These are phyloP conservation scores for Diloba caeruleocephala DNA, from an alignment of 2,888 invertebrate genomes.

Conservation along the genomic window DNA sequence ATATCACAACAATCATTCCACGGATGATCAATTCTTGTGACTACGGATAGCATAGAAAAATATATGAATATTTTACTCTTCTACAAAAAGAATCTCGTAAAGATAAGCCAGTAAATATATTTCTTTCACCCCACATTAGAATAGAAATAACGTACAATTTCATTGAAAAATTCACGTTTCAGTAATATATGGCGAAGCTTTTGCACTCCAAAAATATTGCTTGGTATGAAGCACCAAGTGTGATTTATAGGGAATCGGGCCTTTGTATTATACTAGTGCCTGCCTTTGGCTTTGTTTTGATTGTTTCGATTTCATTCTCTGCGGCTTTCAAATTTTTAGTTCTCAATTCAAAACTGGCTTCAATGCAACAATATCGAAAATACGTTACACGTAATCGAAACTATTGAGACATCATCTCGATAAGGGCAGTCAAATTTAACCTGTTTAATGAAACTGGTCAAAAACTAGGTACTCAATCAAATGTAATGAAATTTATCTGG, in stretches of 20 bases:
- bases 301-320: conserved; percentile 26
- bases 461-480: too few species aligned
- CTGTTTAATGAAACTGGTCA: too few species aligned
- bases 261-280: conserved; percentile 34
- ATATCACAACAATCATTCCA: too few species aligned
- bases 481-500: too few species aligned
- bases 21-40: too few species aligned
- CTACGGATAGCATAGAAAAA: too few species aligned
- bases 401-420: too few species aligned
- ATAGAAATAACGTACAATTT: conserved; percentile 53
- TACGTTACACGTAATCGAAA: too few species aligned
- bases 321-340: conserved; percentile 12
- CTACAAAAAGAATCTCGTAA: conserved; percentile 19
- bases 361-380: too few species aligned
- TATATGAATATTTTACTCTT: conserved; percentile 10
- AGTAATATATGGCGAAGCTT: conserved; percentile 51
- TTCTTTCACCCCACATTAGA: conserved; percentile 45
- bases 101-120: conserved; percentile 43
- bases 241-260: conserved; percentile 52
- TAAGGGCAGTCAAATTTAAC: too few species aligned
- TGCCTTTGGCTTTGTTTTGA: conserved; percentile 11
- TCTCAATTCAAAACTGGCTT: too few species aligned
- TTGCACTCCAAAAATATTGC: conserved; percentile 54
- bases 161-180: conserved; percentile 55
- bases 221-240: conserved; percentile 46